Conservation (phyloP, 1,140 invertebrate genomes). For the Mylabris phalerata region DNA sequence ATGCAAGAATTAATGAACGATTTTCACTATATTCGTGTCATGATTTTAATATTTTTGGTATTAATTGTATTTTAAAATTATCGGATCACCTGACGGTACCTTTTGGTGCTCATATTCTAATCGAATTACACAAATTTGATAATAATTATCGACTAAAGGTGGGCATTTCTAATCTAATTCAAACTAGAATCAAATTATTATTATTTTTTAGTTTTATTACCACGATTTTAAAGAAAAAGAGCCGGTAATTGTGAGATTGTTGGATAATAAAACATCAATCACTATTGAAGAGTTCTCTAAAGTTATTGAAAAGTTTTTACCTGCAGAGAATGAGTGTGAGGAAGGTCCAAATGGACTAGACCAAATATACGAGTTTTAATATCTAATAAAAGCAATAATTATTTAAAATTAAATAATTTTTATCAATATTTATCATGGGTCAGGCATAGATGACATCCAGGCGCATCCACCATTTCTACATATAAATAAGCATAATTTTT, state of each 20-base stretch:
- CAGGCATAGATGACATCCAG: too few species aligned
- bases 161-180: neutral
- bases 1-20: constrained; percentile 47
- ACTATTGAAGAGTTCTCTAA: too few species aligned
- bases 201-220: constrained; percentile 31
- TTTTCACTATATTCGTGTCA: constrained; percentile 64
- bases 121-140: constrained; percentile 28
- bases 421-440: too few species aligned
- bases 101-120: constrained; percentile 44
- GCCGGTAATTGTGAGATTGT: neutral
- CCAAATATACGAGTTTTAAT: too few species aligned
- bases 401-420: too few species aligned
- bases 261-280: too few species aligned
- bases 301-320: too few species aligned
- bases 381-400: too few species aligned
- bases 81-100: constrained; percentile 56
- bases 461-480: too few species aligned
- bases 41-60: constrained; percentile 62
- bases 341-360: too few species aligned
- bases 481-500: too few species aligned
- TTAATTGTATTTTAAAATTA: constrained; percentile 57
- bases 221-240: constrained; percentile 21
- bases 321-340: too few species aligned
- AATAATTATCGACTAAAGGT: constrained; percentile 24
- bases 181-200: neutral